Evolutionary conservation across 2,113 vertebrate genomes (phyloP), one percentile per base, ranked within the genome.

Genomic region (Clarias batrachus): DNA sequence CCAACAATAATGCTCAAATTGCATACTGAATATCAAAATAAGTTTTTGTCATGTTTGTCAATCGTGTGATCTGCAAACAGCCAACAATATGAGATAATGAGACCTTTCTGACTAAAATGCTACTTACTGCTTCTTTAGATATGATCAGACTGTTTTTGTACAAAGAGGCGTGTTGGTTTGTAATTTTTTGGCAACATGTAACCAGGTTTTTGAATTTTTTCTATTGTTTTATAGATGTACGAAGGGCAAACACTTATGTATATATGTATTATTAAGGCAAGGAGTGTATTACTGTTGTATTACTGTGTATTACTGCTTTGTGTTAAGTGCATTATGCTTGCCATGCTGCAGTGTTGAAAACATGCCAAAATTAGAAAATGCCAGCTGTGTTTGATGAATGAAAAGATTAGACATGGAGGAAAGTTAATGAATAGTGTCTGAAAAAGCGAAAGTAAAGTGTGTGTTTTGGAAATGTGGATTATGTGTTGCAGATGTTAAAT

Each of bases 251-350:
- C 19, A 27, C 16, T 59, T 30, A 79, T 70, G 27, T 74, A 84
- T 62, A 62, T 73, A 74, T n/a, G 83, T 62, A 60, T n/a, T 48
- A 74, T 84, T 74, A 60, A 48, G 23, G 33, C n/a, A 41, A 84
- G 54, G 60, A 57, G 66, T 70, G 57, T 86, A 82, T 68, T 87
- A n/a, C 33, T 37, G 33, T 37, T 37, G 33, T 37, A 37, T 37
- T 37, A 37, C 33, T 84, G 14, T 82, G 21, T 90, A 92, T 90
- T 92, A 93, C 92, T 93, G 91, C 93, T 94, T 94, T 89, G 92
- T 88, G 92, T 93, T 33, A 92, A 92, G 90, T 90, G 89, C 88
- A 91, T 94, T 93, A 66, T 93, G 90, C 93, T 91, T 92, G 90
- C 89, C 88, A 89, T 93, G 88, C 90, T 93, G 90, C 91, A 89